A percentile compares a stretch with the other conserved stretches of the same genome.
Conservation (phyloP, 2,797 vertebrate species). For the Ctenopoma multispine region DNA sequence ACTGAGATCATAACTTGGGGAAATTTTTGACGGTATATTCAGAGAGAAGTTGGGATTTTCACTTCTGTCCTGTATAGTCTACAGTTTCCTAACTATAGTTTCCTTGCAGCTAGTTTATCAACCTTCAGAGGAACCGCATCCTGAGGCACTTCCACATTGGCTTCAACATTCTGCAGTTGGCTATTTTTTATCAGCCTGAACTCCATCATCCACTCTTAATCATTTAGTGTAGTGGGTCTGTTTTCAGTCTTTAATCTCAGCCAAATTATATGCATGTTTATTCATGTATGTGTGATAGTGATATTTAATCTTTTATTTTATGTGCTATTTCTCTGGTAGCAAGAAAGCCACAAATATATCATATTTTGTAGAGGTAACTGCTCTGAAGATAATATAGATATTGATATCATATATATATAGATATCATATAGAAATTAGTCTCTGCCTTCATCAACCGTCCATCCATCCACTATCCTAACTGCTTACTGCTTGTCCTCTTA, state of each 20-base stretch:
- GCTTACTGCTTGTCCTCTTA: too few relatives aligned
- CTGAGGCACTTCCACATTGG: constrained; percentile 32
- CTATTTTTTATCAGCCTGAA: background rate
- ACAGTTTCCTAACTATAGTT: too few relatives aligned
- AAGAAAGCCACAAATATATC: background rate
- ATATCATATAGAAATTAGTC: too few relatives aligned
- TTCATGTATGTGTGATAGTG: background rate
- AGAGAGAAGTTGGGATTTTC: constrained; percentile 44
- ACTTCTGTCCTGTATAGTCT: constrained; percentile 15
- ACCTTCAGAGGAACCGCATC: constrained; percentile 42
- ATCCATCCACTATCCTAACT: too few relatives aligned
- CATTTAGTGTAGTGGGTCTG: background rate
- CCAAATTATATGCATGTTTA: too few relatives aligned
- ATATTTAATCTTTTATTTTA: background rate
- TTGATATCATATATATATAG: too few relatives aligned
- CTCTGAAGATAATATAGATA: too few relatives aligned
- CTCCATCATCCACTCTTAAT: background rate
- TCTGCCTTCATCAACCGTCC: too few relatives aligned
- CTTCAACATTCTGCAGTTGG: background rate
- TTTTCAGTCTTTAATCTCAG: constrained; percentile 4
- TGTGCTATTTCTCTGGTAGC: background rate
- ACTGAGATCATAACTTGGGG: background rate
- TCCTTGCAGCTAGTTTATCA: constrained; percentile 9
- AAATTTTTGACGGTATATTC: background rate
- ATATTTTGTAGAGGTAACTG: background rate